Conservation (phyloP, 2,888 invertebrate species). For the Tiliacea aurago region DNA sequence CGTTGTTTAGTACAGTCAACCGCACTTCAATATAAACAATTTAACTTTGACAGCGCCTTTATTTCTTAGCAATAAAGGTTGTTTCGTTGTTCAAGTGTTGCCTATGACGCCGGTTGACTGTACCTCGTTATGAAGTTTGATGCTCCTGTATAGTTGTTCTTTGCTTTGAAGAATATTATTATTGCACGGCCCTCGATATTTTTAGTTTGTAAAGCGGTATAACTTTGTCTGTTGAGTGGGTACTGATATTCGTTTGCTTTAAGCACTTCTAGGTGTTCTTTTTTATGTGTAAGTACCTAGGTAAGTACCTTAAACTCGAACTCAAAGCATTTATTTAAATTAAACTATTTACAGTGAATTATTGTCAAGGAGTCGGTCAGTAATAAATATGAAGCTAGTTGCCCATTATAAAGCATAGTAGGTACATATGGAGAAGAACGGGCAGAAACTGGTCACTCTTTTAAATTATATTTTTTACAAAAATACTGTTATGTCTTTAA, state of each 20-base stretch:
- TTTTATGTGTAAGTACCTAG: background rate
- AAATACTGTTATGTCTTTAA: no score
- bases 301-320: no score
- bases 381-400: no score
- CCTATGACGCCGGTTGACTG: slow-evolving; percentile 1
- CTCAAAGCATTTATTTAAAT: no score
- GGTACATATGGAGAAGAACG: no score
- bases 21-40: background rate
- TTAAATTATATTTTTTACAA: no score
- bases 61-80: background rate
- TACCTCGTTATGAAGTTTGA: slow-evolving; percentile 85
- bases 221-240: slow-evolving; percentile 65
- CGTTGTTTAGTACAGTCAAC: slow-evolving; percentile 49
- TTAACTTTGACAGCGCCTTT: background rate
- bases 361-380: no score
- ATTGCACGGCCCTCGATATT: slow-evolving; percentile 74
- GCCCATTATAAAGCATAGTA: no score
- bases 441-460: no score
- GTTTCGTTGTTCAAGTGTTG: background rate
- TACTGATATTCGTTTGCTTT: slow-evolving; percentile 32
- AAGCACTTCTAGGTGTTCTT: background rate
- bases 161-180: slow-evolving; percentile 81
- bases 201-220: slow-evolving; percentile 73
- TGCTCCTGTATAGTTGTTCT: slow-evolving; percentile 75
- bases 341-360: no score